Percentiles rank a stretch among this genome's conserved stretches.
Evolutionary conservation across 2,113 vertebrate genomes (phyloP).

Genomic region (Nestor notabilis): DNA sequence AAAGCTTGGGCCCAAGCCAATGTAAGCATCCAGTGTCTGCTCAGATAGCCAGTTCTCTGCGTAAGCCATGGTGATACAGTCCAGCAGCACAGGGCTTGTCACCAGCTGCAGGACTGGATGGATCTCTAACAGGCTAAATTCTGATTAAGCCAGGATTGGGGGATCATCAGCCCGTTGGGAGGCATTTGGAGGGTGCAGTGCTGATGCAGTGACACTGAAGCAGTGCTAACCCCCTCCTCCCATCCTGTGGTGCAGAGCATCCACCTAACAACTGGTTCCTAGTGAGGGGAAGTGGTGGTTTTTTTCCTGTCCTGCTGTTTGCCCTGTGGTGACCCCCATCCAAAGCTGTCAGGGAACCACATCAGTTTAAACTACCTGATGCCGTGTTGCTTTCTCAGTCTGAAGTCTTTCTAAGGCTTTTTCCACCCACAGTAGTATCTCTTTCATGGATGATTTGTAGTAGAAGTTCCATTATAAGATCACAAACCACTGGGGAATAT

Average conservation of each 20-base stretch:
- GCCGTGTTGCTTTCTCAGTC: background rate
- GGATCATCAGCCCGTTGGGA: background rate
- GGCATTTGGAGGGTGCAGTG: background rate
- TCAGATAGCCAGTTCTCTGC: no score
- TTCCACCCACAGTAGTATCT: background rate
- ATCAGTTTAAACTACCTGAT: background rate
- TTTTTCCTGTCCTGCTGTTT: background rate
- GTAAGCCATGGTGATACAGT: fast-evolving
- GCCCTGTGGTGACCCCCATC: background rate
- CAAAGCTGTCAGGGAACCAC: background rate
- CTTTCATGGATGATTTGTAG: conserved; percentile 38
- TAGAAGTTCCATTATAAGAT: conserved; percentile 40
- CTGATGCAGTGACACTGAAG: background rate
- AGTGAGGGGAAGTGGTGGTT: background rate
- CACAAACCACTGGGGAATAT: conserved; percentile 45
- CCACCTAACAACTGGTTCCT: background rate
- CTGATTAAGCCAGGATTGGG: background rate
- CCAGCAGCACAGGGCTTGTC: background rate
- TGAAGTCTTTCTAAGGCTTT: background rate
- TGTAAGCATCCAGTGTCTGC: no score
- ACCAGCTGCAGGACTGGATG: background rate
- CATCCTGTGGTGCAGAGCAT: background rate
- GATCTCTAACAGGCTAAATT: background rate
- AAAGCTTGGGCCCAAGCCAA: background rate
- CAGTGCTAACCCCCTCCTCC: background rate